These are phyloP conservation scores for Strongylocentrotus purpuratus DNA, from an alignment of 35 echinoderm and acorn worm species.

Conservation along the genomic window DNA sequence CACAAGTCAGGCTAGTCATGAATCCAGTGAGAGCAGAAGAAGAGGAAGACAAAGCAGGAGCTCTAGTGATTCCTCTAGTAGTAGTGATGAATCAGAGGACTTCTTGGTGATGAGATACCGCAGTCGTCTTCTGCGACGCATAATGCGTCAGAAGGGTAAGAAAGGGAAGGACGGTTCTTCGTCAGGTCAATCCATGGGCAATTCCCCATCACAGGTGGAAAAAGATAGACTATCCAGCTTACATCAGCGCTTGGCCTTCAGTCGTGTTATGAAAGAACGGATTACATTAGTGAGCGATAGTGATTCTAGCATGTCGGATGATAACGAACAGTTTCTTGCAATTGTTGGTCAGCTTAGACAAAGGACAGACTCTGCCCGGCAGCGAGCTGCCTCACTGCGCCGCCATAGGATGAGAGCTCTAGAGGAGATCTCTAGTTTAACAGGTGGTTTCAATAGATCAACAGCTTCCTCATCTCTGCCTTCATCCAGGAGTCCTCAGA, in stretches of 20 bases:
- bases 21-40: neutral
- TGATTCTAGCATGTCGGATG: constrained; percentile 63
- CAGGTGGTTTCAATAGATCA: neutral
- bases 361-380: constrained; percentile 65
- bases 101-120: constrained; percentile 49
- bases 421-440: constrained; percentile 32
- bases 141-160: constrained; percentile 75
- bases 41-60: constrained; percentile 46
- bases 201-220: constrained; percentile 60
- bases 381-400: constrained; percentile 55
- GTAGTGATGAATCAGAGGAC: constrained; percentile 68
- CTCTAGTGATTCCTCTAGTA: constrained; percentile 64
- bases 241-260: constrained; percentile 70
- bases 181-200: constrained; percentile 32
- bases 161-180: constrained; percentile 28
- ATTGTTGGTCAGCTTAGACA: constrained; percentile 58
- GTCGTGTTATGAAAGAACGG: constrained; percentile 62
- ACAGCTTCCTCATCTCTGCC: neutral
- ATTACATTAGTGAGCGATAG: constrained; percentile 49
- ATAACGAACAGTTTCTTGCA: constrained; percentile 53
- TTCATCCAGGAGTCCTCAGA: constrained; percentile 24
- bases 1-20: neutral
- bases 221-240: constrained; percentile 76
- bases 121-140: constrained; percentile 64
- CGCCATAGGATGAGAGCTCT: constrained; percentile 33